These are phyloP conservation scores for Rhabdomys dilectus DNA, from an alignment of 2,113 vertebrate genomes.

Conservation along the genomic window DNA sequence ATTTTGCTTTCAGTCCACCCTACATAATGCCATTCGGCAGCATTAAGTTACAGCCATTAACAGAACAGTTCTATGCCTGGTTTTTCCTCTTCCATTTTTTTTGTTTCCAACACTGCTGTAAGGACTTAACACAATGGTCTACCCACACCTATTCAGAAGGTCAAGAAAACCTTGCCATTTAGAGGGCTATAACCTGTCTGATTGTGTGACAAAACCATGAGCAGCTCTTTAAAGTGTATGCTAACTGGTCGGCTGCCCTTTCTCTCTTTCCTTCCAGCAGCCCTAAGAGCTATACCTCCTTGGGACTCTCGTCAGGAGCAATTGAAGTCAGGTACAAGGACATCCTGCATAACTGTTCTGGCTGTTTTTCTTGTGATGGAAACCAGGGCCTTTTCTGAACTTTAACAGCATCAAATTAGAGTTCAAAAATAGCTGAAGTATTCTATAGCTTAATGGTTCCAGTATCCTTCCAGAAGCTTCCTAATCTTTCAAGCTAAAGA, in stretches of 20 bases:
- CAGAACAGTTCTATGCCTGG: not conserved
- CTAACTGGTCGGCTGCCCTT: not conserved
- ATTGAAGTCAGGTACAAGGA: not conserved
- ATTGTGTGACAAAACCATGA: not conserved
- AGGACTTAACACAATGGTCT: slow-evolving; percentile 35
- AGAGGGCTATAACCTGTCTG: slow-evolving; percentile 16
- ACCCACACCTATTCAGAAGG: not conserved
- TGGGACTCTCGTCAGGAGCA: not conserved
- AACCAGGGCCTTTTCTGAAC: not conserved
- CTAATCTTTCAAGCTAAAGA: not conserved
- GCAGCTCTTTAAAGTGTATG: not conserved
- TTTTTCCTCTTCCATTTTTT: slow-evolving; percentile 17
- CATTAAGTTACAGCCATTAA: not conserved
- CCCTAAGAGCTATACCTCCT: not conserved
- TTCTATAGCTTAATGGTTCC: not conserved
- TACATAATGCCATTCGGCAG: not conserved
- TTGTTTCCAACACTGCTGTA: not conserved
- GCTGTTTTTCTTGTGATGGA: slow-evolving; percentile 7
- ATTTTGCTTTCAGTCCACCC: not conserved
- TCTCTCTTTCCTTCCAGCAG: not conserved
- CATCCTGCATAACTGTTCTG: not conserved
- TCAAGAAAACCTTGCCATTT: slow-evolving; percentile 36
- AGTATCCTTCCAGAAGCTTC: not conserved
- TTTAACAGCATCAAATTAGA: not conserved
- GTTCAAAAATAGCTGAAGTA: not conserved